Percentiles rank a stretch among this genome's conserved stretches.
Conservation (phyloP, 2,888 invertebrate genomes). For the Heteromyza rotundicornis region DNA sequence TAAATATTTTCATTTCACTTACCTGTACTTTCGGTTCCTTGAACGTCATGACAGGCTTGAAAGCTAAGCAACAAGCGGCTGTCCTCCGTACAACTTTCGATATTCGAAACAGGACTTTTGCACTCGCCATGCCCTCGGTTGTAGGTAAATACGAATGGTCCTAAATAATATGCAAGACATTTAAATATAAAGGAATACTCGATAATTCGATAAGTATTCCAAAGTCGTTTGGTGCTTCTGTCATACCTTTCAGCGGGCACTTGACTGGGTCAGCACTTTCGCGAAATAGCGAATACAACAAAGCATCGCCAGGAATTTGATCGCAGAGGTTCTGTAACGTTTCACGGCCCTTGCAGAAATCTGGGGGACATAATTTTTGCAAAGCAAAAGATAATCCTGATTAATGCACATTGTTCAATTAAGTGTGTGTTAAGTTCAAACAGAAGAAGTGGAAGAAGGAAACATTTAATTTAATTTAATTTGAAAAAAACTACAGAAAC, state of each 20-base stretch:
- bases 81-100: slow-evolving; percentile 93
- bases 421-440: not conserved
- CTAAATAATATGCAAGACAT: slow-evolving; percentile 62
- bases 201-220: too few relatives aligned
- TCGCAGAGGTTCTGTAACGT: slow-evolving; percentile 82
- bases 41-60: slow-evolving; percentile 91
- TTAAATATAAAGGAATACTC: too few relatives aligned
- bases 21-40: slow-evolving; percentile 91
- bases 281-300: slow-evolving; percentile 88
- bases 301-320: slow-evolving; percentile 86
- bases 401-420: slow-evolving; percentile 60
- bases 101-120: slow-evolving; percentile 85
- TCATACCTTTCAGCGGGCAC: slow-evolving; percentile 74
- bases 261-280: slow-evolving; percentile 86
- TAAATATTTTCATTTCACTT: slow-evolving; percentile 49
- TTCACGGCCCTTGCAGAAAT: slow-evolving; percentile 66
- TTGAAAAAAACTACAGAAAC: not conserved
- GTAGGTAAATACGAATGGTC: slow-evolving; percentile 92
- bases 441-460: not conserved
- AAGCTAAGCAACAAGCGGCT: slow-evolving; percentile 88
- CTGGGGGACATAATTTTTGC: slow-evolving; percentile 63
- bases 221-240: not conserved
- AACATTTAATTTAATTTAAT: not conserved
- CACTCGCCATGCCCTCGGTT: slow-evolving; percentile 91
- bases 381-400: slow-evolving; percentile 56